Percentiles rank a stretch among this genome's conserved stretches.
These are phyloP conservation scores for Anableps anableps DNA, from an alignment of 2,797 vertebrate genomes.

Conservation along the genomic window DNA sequence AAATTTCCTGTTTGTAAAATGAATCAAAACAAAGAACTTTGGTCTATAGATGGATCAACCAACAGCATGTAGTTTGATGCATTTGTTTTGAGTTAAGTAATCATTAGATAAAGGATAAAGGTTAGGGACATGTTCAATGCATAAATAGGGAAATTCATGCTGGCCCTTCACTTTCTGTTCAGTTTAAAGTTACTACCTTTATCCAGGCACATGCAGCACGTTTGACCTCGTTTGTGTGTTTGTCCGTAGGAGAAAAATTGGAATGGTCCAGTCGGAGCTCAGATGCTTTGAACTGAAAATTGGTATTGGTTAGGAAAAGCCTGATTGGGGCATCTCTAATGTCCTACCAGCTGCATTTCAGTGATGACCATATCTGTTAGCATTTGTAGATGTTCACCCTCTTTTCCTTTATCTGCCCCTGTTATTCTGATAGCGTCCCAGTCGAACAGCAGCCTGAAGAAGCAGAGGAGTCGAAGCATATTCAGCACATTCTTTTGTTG, in stretches of 20 bases:
- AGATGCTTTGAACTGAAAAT: neutral
- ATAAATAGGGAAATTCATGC: neutral
- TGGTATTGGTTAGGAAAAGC: neutral
- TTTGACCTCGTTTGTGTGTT: neutral
- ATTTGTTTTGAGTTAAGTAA: neutral
- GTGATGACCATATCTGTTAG: neutral
- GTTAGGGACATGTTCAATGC: neutral
- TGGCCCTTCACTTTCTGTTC: neutral
- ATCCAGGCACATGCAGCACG: neutral
- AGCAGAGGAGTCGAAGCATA: slow-evolving; percentile 92
- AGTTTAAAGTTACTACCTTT: neutral
- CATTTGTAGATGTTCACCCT: slow-evolving; percentile 21
- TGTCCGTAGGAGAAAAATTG: neutral
- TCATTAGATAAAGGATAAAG: neutral
- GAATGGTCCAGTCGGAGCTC: neutral
- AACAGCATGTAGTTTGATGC: neutral
- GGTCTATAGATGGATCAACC: neutral
- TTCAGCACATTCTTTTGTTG: slow-evolving; percentile 98
- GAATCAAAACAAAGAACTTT: neutral
- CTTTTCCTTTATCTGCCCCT: slow-evolving; percentile 3
- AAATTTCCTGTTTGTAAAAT: too few relatives aligned
- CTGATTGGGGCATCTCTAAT: neutral
- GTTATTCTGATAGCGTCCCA: slow-evolving; percentile 84
- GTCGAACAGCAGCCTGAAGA: slow-evolving; percentile 93
- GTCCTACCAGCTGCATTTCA: neutral